These are phyloP conservation scores for Pelobates fuscus DNA, from an alignment of 2,113 vertebrate species.

Conservation along the genomic window DNA sequence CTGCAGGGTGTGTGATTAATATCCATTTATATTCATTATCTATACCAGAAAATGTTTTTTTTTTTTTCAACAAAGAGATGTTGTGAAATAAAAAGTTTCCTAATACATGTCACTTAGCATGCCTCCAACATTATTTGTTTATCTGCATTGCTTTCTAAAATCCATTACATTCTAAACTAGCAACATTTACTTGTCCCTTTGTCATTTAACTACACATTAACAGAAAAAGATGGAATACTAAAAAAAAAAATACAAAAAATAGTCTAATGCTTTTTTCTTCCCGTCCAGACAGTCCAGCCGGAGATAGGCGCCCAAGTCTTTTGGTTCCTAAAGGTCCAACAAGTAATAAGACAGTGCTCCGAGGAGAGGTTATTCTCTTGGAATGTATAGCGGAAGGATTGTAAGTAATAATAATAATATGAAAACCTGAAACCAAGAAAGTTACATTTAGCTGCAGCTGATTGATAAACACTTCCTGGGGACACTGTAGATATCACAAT, in stretches of 20 bases:
- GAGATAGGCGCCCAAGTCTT: slow-evolving; percentile 83
- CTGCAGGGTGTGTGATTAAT: slow-evolving; percentile 9
- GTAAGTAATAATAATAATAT: slow-evolving; percentile 85
- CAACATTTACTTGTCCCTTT: neutral
- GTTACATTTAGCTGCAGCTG: too few relatives aligned
- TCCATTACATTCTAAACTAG: slow-evolving; percentile 3
- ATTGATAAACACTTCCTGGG: too few relatives aligned
- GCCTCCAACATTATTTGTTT: neutral
- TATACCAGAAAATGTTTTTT: neutral
- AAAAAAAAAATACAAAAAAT: neutral
- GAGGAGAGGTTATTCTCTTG: slow-evolving; percentile 85
- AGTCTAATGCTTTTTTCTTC: slow-evolving; percentile 44
- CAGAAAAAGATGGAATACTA: neutral
- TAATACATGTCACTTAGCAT: slow-evolving; percentile 3
- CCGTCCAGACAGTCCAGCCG: slow-evolving; percentile 77
- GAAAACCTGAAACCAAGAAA: too few relatives aligned
- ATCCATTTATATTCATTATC: neutral
- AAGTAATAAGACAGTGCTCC: slow-evolving; percentile 85
- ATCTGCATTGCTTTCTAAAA: slow-evolving; percentile 3
- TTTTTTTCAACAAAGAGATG: neutral
- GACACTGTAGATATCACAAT: too few relatives aligned
- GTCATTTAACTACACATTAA: neutral
- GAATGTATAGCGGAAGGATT: slow-evolving; percentile 95
- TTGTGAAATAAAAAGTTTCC: too few relatives aligned
- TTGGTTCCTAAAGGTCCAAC: slow-evolving; percentile 78